These are phyloP conservation scores for Aviceda subcristata DNA, from an alignment of 2,113 vertebrate genomes.

Conservation along the genomic window DNA sequence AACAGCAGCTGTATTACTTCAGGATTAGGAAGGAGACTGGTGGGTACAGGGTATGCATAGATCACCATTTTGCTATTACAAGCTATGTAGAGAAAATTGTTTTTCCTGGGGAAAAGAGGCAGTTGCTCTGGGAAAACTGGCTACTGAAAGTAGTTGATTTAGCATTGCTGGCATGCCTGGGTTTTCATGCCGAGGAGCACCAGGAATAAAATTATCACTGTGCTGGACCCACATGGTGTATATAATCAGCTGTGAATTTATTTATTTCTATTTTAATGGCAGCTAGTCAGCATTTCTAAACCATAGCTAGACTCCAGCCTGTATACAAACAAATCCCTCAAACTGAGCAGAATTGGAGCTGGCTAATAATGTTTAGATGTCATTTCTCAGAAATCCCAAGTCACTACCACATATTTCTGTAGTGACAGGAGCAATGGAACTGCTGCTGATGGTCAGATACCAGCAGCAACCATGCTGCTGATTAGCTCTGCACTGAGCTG, in stretches of 20 bases:
- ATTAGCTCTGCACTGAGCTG: background rate
- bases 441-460: background rate
- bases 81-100: background rate
- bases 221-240: background rate
- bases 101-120: background rate
- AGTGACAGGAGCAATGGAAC: background rate
- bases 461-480: background rate
- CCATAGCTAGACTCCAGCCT: background rate
- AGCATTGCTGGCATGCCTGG: background rate
- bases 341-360: background rate
- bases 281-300: constrained; percentile 9
- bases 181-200: background rate
- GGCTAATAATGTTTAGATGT: background rate
- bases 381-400: background rate
- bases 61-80: background rate
- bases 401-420: background rate
- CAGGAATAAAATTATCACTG: constrained; percentile 5
- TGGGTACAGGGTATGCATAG: background rate
- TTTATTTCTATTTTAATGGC: constrained; percentile 4
- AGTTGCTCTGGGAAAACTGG: background rate
- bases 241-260: constrained; percentile 3
- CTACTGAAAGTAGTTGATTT: background rate
- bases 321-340: background rate
- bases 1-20: background rate
- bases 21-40: background rate